A percentile compares a stretch with the other conserved stretches of the same genome.
phyloP scores from a whole-genome alignment of 2,113 vertebrate species.

The Heterotilapia buettikoferi region DNA sequence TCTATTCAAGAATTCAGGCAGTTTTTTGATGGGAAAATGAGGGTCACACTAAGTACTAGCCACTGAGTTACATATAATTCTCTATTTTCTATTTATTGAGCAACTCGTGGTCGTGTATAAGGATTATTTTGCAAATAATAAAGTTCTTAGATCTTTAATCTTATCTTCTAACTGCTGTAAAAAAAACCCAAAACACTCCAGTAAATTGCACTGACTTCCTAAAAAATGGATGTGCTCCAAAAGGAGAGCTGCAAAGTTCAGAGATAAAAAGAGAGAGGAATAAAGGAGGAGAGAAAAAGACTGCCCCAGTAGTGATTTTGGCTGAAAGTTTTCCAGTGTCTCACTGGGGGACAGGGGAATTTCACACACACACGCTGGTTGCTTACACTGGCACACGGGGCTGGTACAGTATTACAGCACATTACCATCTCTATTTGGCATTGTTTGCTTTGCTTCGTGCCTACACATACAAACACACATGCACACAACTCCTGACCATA shows the following conservation, averaged over 20 bases:
- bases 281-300: background rate
- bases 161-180: background rate
- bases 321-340: constrained; percentile 51
- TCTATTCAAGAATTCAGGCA: background rate
- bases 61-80: background rate
- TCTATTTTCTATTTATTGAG: background rate
- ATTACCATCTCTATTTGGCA: constrained; percentile 63
- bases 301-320: constrained; percentile 38
- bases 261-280: background rate
- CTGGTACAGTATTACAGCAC: constrained; percentile 61
- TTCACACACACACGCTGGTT: constrained; percentile 51
- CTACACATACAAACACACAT: constrained; percentile 57
- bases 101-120: background rate
- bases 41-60: background rate
- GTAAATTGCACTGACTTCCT: background rate
- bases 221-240: background rate
- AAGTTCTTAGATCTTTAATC: background rate
- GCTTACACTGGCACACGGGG: constrained; percentile 60
- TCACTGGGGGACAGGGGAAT: constrained; percentile 48
- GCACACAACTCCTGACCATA: constrained; percentile 55
- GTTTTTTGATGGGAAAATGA: background rate
- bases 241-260: background rate
- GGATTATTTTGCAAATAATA: background rate
- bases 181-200: background rate
- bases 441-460: constrained; percentile 60